Evolutionary conservation across 1,140 invertebrate genomes (phyloP), one percentile per base, ranked within the genome.

Genomic region (Leptopilina clavipes): DNA sequence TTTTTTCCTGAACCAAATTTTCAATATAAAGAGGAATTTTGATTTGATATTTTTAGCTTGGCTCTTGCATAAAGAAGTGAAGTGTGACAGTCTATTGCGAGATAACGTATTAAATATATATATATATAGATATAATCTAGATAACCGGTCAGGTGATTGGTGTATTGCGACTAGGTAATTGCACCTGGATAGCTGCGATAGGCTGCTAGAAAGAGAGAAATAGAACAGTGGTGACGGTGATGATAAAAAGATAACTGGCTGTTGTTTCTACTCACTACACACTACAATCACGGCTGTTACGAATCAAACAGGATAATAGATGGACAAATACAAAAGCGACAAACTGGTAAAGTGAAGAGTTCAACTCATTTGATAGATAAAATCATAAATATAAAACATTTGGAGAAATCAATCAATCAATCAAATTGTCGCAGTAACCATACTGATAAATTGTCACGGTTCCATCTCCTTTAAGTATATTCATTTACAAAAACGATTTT

Each of bases 181-280:
- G 89, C 89, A 90, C 89, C 89, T 90, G 88, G 87, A 85, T 89
- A 89, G 88, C 89, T 90, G 89, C 89, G 89, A 90, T 90, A 90
- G 89, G 89, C 89, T 90, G 89, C 89, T 90, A 90, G 88, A 90
- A 90, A 90, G 88, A 90, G 85, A 90, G 87, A 90, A 90, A 90
- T 88, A 90, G 88, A 90, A 90, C 86, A 90, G 89, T 90, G 87
- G 89, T 90, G 88, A 89, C 84, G 86, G 89, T 90, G 88, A 89
- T 87, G 84, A 89, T 87, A 88, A 89, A 88, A 87, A 88, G 86
- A 90, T 87, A 84, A 89, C 76, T 88, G 86, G 87, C 86, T 87
- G 82, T 86, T 88, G 84, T 86, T 40, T 86, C 89, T 90, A 90
- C 88, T 87, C 82, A 85, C 88, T 90, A 90, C 86, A 87, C 85